These are phyloP conservation scores for Odontocolon sp. DNA, from an alignment of 2,888 invertebrate genomes.

Conservation along the genomic window DNA sequence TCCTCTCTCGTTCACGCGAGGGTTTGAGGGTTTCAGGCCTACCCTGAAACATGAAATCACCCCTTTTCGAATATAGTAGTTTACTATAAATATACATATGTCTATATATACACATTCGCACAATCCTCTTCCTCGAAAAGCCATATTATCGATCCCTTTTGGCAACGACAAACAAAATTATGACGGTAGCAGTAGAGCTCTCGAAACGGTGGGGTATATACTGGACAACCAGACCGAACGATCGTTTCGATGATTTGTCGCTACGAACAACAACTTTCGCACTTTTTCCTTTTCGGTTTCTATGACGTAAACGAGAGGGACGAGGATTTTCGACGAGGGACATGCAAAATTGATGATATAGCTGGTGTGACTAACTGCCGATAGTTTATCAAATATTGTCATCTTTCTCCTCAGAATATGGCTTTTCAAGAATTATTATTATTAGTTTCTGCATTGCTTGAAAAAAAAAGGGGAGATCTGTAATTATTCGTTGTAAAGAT, in stretches of 20 bases:
- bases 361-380: no score
- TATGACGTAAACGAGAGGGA: neutral
- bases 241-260: constrained; percentile 53
- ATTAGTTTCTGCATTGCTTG: no score
- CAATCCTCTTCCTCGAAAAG: constrained; percentile 24
- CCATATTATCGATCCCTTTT: constrained; percentile 51
- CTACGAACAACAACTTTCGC: constrained; percentile 1
- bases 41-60: constrained; percentile 31
- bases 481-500: no score
- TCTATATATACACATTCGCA: neutral
- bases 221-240: constrained; percentile 37
- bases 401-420: no score
- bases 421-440: no score
- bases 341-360: neutral
- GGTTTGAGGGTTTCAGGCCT: neutral
- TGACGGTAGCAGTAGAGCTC: constrained; percentile 24
- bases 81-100: no score
- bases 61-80: constrained; percentile 44
- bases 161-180: constrained; percentile 57
- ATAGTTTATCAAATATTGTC: no score
- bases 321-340: neutral
- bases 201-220: constrained; percentile 41
- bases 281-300: neutral
- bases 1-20: constrained; percentile 37
- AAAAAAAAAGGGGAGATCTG: no score